Base-by-base conservation (phyloP, 1,140 invertebrate genomes). In the Microplitis mediator region DNA sequence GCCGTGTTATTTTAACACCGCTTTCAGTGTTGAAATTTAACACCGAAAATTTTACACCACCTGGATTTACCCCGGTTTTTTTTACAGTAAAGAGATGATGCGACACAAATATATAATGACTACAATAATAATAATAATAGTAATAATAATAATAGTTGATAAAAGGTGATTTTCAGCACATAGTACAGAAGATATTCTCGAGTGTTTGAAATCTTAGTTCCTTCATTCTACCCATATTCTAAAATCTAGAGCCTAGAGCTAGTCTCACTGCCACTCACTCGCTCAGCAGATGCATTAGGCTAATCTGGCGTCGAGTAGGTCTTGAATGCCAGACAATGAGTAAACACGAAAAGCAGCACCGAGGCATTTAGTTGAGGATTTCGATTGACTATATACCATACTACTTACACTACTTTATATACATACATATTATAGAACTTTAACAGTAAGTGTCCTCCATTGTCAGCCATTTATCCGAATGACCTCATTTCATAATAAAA, bases 201-300 rank as follows among this genome's bases (percentile, higher is more conserved):
- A 58, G 56, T 58, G 56, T 58, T 58, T 58, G 56, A 31, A 16
- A 58, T 58, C 56, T 58, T 23, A 58, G 23, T 23, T 16, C 60
- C 60, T n/a, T 36, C 34, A 62, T 32, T 35, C 5, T n/a, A 14
- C 32, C 34, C 32, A n/a, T 36, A 62, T 62, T 36, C 60, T n/a
- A 45, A 9, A 45, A 45, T 45, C 39, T 45, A 45, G 39, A 45
- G 3, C 3, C 39, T 45, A 45, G 39, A 45, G 39, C 39, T 45
- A 13, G 51, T 14, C 54, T 56, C 3, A 9, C 34, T 68, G 66
- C 52, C 52, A 68, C 66, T 68, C 66, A 58, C 4, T 31, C 23
- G 66, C 8, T 54, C 39, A 67, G 54, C 54, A 58, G 66, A 68
- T 68, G 54, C 66, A 68, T 68, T 68, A 68, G 66, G 66, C 66